phyloP scores from a whole-genome alignment of 2,888 invertebrate species.

The Chrysopilus asiliformis region DNA sequence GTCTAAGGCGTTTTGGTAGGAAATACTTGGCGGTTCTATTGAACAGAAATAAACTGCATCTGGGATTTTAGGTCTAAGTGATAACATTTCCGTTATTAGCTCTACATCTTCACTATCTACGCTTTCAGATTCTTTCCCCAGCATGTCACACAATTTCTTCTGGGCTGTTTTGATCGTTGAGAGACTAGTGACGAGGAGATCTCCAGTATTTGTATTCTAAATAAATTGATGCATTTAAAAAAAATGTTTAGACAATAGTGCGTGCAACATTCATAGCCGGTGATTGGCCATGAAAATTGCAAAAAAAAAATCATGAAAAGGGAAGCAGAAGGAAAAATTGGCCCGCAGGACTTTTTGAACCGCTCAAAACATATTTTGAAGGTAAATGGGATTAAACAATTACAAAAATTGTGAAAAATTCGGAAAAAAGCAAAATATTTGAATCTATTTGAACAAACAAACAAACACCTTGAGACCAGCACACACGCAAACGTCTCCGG shows the following conservation, averaged over 20 bases:
- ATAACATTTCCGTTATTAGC: conserved; percentile 23
- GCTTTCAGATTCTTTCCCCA: conserved; percentile 16
- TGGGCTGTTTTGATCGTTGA: conserved; percentile 46
- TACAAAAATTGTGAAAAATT: too few species aligned
- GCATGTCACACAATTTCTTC: conserved; percentile 28
- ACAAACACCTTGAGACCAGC: conserved; percentile 66
- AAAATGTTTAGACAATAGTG: too few species aligned
- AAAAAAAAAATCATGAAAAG: too few species aligned
- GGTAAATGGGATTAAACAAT: too few species aligned
- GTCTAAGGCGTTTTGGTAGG: conserved; percentile 63
- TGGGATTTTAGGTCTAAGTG: conserved; percentile 55
- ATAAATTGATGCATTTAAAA: too few species aligned
- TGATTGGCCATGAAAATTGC: too few species aligned
- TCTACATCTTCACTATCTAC: conserved; percentile 24
- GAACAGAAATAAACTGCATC: conserved; percentile 96
- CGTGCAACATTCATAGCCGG: too few species aligned
- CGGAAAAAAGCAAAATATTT: too few species aligned
- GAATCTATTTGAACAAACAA: too few species aligned
- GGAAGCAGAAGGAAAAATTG: too few species aligned
- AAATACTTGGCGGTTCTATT: conserved; percentile 77
- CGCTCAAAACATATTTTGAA: too few species aligned
- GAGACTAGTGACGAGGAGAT: conserved; percentile 51
- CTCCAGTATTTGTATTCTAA: conserved; percentile 62
- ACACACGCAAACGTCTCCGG: conserved; percentile 83
- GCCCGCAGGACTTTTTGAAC: too few species aligned